phyloP scores from a whole-genome alignment of 1,140 invertebrate species.

The Araneus ventricosus region DNA sequence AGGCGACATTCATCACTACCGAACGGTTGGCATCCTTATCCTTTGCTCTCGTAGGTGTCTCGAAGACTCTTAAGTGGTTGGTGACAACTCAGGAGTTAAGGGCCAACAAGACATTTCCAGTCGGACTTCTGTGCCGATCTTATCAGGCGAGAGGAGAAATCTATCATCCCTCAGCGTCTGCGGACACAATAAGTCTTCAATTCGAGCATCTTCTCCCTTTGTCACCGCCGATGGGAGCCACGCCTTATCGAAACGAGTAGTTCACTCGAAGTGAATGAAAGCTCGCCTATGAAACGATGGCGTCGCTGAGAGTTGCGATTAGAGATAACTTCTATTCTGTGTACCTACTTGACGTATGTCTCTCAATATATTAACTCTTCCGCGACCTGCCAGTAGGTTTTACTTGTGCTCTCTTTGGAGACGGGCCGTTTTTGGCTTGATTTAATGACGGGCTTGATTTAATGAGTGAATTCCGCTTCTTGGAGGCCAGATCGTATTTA shows the following conservation, averaged over 20 bases:
- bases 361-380: neutral
- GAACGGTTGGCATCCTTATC: neutral
- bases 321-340: neutral
- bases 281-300: neutral
- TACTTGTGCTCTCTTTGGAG: neutral
- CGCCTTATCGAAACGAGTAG: constrained; percentile 2
- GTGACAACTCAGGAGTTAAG: constrained; percentile 22
- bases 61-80: constrained; percentile 35
- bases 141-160: constrained; percentile 42
- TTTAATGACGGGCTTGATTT: too few relatives aligned
- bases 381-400: neutral
- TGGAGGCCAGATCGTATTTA: neutral
- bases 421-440: too few relatives aligned
- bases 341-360: neutral
- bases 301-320: neutral
- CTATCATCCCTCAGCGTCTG: neutral
- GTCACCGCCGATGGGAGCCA: neutral
- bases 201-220: neutral
- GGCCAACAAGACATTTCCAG: constrained; percentile 26
- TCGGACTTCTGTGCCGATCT: constrained; percentile 1
- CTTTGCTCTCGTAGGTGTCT: neutral
- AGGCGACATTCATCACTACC: constrained; percentile 19
- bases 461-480: too few relatives aligned
- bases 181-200: neutral
- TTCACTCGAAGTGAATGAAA: neutral